Percentiles rank a stretch among this genome's conserved stretches.
Conservation (phyloP, 2,888 invertebrate species). For the Oegoconia quadripuncta region DNA sequence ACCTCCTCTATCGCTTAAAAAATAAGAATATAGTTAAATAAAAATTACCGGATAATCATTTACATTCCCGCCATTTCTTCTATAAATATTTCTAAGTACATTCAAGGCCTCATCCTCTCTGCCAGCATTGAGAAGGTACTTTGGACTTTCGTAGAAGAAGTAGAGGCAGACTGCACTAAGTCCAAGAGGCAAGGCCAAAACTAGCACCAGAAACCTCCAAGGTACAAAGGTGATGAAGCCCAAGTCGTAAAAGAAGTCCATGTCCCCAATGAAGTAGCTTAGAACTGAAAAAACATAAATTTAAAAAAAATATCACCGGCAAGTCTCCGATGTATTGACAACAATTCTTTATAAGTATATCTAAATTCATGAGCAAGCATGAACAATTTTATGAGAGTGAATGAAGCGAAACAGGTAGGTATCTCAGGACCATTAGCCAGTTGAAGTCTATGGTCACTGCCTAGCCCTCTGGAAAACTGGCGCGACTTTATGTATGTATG, state of each 20-base stretch:
- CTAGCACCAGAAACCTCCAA: constrained; percentile 38
- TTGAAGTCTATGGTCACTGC: no score
- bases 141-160: constrained; percentile 84
- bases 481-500: no score
- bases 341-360: no score
- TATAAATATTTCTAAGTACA: constrained; percentile 76
- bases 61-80: constrained; percentile 56
- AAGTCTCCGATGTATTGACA: no score
- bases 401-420: no score
- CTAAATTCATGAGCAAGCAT: no score
- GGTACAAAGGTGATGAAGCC: constrained; percentile 34
- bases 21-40: not conserved
- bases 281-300: constrained; percentile 25
- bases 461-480: no score
- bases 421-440: no score
- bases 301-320: not conserved
- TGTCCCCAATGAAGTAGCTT: constrained; percentile 30
- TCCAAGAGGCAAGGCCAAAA: constrained; percentile 74
- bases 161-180: constrained; percentile 72
- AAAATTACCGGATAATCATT: not conserved
- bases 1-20: no score
- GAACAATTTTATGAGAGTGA: no score
- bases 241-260: constrained; percentile 29
- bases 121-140: constrained; percentile 82
- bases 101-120: constrained; percentile 75